Percentiles rank a stretch among this genome's conserved stretches.
Conservation (phyloP, 2,888 invertebrate species). For the Spilarctia lutea region DNA sequence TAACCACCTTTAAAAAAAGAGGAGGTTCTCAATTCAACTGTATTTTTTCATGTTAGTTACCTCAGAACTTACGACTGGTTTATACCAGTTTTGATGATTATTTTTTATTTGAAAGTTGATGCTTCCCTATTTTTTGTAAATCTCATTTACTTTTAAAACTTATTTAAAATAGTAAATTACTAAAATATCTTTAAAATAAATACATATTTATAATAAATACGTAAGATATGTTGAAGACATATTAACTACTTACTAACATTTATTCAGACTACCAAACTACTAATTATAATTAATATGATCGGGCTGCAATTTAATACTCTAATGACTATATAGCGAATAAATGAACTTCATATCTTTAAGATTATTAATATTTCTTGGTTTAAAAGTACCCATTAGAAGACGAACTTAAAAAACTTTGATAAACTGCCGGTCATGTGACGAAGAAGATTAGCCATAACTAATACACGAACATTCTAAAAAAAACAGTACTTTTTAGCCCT, state of each 20-base stretch:
- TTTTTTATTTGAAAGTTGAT: too few species aligned
- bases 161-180: too few species aligned
- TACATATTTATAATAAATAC: neutral
- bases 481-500: neutral
- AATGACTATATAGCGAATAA: neutral
- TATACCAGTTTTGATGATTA: too few species aligned
- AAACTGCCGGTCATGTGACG: neutral
- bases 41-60: too few species aligned
- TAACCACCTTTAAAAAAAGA: too few species aligned
- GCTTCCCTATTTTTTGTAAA: too few species aligned
- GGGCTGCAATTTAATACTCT: neutral
- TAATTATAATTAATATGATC: neutral
- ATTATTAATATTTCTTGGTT: neutral
- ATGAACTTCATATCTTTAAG: neutral
- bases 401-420: neutral
- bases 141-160: neutral
- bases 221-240: too few species aligned
- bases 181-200: neutral
- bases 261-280: too few species aligned
- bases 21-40: too few species aligned
- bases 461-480: neutral
- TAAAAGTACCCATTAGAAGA: neutral
- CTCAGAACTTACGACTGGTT: too few species aligned
- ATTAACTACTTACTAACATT: too few species aligned
- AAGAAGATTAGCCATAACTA: neutral